Conservation (phyloP, 2,888 invertebrate genomes). For the Brachynemurus nebulosus region DNA sequence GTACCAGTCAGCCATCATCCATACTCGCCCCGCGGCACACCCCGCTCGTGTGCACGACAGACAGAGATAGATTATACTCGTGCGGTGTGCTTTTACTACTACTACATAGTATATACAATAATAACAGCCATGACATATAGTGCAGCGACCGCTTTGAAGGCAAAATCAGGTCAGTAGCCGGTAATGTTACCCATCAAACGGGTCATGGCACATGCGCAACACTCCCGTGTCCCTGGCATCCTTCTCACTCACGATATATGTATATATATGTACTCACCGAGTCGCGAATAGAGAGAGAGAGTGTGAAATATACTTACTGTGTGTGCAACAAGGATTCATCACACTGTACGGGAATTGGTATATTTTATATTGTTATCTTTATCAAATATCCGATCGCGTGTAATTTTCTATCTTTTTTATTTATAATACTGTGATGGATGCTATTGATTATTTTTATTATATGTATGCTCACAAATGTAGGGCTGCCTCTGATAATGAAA, state of each 20-base stretch:
- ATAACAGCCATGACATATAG: slow-evolving; percentile 1
- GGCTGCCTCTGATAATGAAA: no score
- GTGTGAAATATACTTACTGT: no score
- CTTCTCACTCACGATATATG: no score
- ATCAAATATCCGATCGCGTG: background rate
- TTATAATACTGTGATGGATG: background rate
- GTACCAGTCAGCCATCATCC: no score
- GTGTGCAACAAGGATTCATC: background rate
- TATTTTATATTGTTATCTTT: slow-evolving; percentile 1
- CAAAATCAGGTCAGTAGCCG: slow-evolving; percentile 9
- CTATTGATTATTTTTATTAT: slow-evolving; percentile 1
- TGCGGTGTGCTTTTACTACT: background rate
- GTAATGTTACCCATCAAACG: background rate
- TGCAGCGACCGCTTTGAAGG: slow-evolving; percentile 9
- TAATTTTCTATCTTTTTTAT: slow-evolving; percentile 3
- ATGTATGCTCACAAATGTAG: no score
- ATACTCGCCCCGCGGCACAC: no score
- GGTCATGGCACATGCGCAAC: slow-evolving; percentile 6
- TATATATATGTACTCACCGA: background rate
- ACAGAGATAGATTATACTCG: no score
- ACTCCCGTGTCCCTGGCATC: slow-evolving; percentile 2
- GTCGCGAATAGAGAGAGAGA: no score
- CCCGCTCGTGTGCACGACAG: no score
- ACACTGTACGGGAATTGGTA: no score
- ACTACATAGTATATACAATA: background rate